Base-by-base conservation (phyloP, 2,113 vertebrate genomes). In the Eptesicus fuscus region DNA sequence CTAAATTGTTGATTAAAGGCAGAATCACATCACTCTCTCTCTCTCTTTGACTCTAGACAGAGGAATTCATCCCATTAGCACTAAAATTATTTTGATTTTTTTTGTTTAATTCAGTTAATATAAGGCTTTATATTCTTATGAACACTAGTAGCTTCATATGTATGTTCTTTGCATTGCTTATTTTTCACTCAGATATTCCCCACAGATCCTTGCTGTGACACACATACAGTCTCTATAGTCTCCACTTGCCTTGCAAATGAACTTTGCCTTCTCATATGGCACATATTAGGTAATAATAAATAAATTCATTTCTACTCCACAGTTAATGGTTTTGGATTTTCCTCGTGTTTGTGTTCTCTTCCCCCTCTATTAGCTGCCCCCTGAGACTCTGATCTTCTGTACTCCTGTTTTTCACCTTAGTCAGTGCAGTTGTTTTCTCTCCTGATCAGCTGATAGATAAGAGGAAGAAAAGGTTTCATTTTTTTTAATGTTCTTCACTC, bases 181-280 rank as follows among this genome's bases (percentile, higher is more conserved):
- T 44, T 47, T 79, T 79, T n/a, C 1, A 40, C 13, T 1, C 12
- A 74, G 44, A 74, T 35, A 74, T 14, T 16, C 22, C 13, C 51
- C 74, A 25, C 0, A 51, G 5, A 16, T 20, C 14, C 47, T 69
- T 44, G 37, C 23, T 67, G 59, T 44, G 59, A 53, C 4, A 4
- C 14, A 20, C 4, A 16, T 0, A 0, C 2, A 67, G 30, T 17
- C 17, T 47, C 37, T n/a, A 16, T 0, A 9, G 10, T 44, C 3
- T 32, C 5, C 17, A 3, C 17, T 59, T 61, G 13, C 18, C 30
- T 51, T 56, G 32, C 37, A 47, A 42, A 47, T 61, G 25, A 61
- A 7, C 20, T 23, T 49, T 67, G 91, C 35, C 18, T 65, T 86
- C 17, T n/a, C 37, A 17, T 7, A 47, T 4, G 25, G 25, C 32